Evolutionary conservation across 2,797 vertebrate genomes (phyloP).

Genomic region (Agapornis canus): DNA sequence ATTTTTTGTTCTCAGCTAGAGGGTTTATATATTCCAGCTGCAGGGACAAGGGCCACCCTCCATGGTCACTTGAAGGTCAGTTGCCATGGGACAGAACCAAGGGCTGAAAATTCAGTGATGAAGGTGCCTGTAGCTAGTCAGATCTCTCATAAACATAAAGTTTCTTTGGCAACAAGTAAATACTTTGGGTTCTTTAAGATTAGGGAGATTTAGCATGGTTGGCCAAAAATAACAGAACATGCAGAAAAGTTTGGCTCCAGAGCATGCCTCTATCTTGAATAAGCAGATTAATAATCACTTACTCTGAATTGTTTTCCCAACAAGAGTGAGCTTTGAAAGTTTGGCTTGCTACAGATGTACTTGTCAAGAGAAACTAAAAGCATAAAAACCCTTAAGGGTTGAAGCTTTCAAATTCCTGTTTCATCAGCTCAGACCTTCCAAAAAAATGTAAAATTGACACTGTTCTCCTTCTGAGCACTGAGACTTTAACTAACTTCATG

Average conservation of each 20-base stretch:
- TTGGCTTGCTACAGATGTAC: neutral
- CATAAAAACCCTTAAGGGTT: neutral
- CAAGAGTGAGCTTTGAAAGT: neutral
- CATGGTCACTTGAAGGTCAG: neutral
- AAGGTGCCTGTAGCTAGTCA: conserved; percentile 28
- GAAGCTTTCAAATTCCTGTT: neutral
- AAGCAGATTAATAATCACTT: conserved; percentile 60
- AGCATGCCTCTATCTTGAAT: conserved; percentile 32
- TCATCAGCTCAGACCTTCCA: neutral
- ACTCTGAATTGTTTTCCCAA: conserved; percentile 38
- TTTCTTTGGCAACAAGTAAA: conserved; percentile 55
- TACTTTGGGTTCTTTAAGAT: conserved; percentile 58
- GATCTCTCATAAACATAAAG: conserved; percentile 32
- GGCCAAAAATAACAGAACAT: conserved; percentile 54
- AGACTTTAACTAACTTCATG: neutral
- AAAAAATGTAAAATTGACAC: neutral
- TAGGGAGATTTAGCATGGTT: neutral
- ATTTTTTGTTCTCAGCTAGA: neutral
- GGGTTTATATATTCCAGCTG: neutral
- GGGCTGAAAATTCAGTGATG: neutral
- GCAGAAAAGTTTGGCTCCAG: conserved; percentile 54
- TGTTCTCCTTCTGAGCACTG: neutral
- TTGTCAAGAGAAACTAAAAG: neutral
- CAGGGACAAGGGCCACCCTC: neutral
- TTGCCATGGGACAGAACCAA: neutral